A percentile compares a stretch with the other conserved stretches of the same genome.
phyloP scores from a whole-genome alignment of 64 coral and sea anemone species.

The Catalaphyllia jardinei region DNA sequence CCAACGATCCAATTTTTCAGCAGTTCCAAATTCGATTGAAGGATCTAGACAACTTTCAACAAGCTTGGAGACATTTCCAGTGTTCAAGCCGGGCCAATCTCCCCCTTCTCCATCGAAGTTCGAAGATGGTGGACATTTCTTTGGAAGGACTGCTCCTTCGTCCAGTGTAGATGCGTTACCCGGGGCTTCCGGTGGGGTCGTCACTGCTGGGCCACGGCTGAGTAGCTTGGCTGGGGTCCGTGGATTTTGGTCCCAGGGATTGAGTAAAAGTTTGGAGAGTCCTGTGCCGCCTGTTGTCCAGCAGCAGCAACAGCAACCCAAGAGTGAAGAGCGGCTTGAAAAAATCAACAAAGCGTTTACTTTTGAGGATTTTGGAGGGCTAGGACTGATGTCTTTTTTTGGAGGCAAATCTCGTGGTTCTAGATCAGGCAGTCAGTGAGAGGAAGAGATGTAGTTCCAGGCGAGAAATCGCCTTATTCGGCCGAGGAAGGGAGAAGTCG shows the following conservation, averaged over 20 bases:
- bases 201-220: conserved; percentile 59
- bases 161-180: conserved; percentile 9
- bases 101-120: conserved; percentile 79
- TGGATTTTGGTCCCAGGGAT: conserved; percentile 65
- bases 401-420: conserved; percentile 49
- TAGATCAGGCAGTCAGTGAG: neutral
- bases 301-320: neutral
- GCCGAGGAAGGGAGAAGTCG: too few species aligned
- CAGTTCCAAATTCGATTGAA: conserved; percentile 37
- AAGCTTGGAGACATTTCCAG: conserved; percentile 66
- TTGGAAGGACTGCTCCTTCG: neutral
- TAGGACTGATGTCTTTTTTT: conserved; percentile 92
- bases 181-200: conserved; percentile 18
- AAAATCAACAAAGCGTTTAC: conserved; percentile 84
- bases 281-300: conserved; percentile 22
- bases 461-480: neutral
- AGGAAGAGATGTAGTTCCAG: neutral
- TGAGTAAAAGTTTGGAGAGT: conserved; percentile 30
- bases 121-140: conserved; percentile 37
- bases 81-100: conserved; percentile 55
- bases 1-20: conserved; percentile 60
- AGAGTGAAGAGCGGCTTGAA: conserved; percentile 76
- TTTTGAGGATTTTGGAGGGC: conserved; percentile 88
- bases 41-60: conserved; percentile 57
- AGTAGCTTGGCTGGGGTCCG: conserved; percentile 83